Base-by-base conservation (phyloP, 1,140 invertebrate genomes). In the Popillia japonica region DNA sequence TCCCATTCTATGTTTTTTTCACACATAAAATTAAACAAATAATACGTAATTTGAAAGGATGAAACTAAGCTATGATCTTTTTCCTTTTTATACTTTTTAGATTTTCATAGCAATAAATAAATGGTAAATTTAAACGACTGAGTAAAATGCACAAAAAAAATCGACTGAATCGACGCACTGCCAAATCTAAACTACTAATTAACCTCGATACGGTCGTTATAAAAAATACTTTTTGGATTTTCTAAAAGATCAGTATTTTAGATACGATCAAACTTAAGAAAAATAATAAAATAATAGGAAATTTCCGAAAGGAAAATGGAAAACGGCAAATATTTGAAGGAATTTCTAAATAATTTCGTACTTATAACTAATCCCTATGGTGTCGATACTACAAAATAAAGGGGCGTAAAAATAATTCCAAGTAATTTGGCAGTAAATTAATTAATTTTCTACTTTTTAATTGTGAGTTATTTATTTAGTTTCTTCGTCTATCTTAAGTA, bases 401-500 rank as follows among this genome's bases (percentile, higher is more conserved):
- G 27, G 27, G 27, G 27, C 1, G 27, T 34, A 34, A 34, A 34
- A 34, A 34, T 34, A 34, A 34, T 34, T 34, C 27, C 17, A 55
- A 34, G 22, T 68, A 6, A 68, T 68, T 68, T 68, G 61, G 61
- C 61, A 68, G 61, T 68, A 68, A 68, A 14, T 14, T 55, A 14
- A 55, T 55, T 55, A 55, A 55, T 55, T 14, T 55, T 14, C n/a
- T 4, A 55, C 14, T 27, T 23, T 68, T 68, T 68, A 27, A 68
- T 68, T 68, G 61, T 68, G 61, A 68, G 61, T 68, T 68, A 68
- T 68, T 68, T 68, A 68, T 68, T 68, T 68, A 68, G 61, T 68
- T 44, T 74, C 72, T 40, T 44, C 11, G 17, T 41, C 40, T 74
- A 74, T 74, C 72, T 74, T 74, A 74, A 74, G 72, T 74, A 80